phyloP scores from a whole-genome alignment of 2,113 vertebrate species.

The Microcebus murinus region DNA sequence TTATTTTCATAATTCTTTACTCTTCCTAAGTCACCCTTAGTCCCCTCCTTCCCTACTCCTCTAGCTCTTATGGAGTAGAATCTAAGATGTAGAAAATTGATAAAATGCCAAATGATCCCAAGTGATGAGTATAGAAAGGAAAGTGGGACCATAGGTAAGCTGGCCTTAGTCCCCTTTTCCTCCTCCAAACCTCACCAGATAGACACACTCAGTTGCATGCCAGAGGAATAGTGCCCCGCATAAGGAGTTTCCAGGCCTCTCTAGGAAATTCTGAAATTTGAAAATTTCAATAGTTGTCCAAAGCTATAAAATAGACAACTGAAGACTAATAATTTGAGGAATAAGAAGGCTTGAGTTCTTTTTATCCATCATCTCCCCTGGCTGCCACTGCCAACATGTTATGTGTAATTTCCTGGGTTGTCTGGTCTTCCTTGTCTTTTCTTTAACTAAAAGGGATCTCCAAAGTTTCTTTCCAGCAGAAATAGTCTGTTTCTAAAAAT shows the following conservation, averaged over 20 bases:
- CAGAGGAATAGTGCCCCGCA: no score
- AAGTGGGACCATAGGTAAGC: no score
- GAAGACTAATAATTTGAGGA: background rate
- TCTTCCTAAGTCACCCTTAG: background rate
- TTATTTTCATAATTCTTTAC: background rate
- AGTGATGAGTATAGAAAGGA: background rate
- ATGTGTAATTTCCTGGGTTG: background rate
- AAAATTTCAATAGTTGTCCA: background rate
- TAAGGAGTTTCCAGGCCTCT: background rate
- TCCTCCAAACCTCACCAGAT: background rate
- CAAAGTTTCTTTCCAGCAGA: background rate
- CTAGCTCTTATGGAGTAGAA: background rate
- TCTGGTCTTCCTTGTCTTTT: background rate
- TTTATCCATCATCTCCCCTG: background rate
- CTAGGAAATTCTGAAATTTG: background rate
- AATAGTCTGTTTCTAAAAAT: background rate
- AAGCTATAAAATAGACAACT: background rate
- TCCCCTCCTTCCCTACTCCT: background rate
- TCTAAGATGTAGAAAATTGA: background rate
- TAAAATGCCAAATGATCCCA: background rate
- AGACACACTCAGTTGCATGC: background rate
- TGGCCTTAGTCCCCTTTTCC: background rate
- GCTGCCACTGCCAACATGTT: no score
- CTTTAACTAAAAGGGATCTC: background rate
- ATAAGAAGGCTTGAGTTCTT: background rate